These are phyloP conservation scores for Unio delphinus DNA, from an alignment of 2,888 invertebrate genomes.

Conservation along the genomic window DNA sequence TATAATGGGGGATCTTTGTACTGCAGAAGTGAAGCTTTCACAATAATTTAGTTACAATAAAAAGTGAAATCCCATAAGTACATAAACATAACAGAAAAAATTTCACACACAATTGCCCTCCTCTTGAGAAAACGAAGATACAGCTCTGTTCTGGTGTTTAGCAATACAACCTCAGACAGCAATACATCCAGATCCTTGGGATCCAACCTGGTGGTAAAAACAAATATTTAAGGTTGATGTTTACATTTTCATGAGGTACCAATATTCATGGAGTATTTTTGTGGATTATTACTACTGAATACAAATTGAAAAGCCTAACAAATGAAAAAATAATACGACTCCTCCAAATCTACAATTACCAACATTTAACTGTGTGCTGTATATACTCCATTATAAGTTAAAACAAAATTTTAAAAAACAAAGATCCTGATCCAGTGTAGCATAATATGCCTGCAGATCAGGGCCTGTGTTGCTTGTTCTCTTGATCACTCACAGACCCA, in stretches of 20 bases:
- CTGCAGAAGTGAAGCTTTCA: not conserved
- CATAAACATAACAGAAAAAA: not conserved
- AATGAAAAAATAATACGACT: too few relatives aligned
- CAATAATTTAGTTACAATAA: not conserved
- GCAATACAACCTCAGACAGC: conserved; percentile 90
- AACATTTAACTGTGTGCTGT: too few relatives aligned
- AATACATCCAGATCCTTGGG: conserved; percentile 89
- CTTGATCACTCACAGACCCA: too few relatives aligned
- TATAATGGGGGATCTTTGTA: not conserved
- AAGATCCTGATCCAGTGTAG: too few relatives aligned
- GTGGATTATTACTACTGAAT: too few relatives aligned
- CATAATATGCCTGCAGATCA: too few relatives aligned
- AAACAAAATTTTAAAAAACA: too few relatives aligned
- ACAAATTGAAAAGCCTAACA: too few relatives aligned
- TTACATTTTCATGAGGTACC: not conserved
- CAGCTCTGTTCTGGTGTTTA: conserved; percentile 91
- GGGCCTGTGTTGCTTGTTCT: too few relatives aligned
- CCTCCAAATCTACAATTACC: too few relatives aligned
- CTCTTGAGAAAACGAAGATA: conserved; percentile 90
- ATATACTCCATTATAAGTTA: too few relatives aligned
- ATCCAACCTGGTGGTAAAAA: conserved; percentile 73
- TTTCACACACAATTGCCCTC: conserved; percentile 72
- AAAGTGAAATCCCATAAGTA: not conserved
- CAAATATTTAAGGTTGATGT: not conserved
- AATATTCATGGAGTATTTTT: too few relatives aligned